Base-by-base conservation (phyloP, 2,888 invertebrate genomes). In the Steinernema carpocapsae region DNA sequence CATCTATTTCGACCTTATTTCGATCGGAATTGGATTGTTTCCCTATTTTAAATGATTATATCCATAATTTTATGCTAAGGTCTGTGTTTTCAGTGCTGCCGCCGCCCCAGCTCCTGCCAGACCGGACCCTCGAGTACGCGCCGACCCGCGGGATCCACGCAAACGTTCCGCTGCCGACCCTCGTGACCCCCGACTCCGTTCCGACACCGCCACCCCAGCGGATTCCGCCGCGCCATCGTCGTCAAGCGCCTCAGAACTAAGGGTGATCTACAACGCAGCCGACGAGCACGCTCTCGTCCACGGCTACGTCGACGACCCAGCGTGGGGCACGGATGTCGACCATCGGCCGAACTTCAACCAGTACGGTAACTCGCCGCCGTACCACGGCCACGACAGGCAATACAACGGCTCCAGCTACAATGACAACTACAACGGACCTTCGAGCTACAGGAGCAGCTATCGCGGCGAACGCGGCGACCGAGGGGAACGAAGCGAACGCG, bases 371-470 rank as follows among this genome's bases (percentile, higher is more conserved):
- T 56, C 56, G 22, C 56, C 56, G 22, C 56, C 56, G 26, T 43
- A 43, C 43, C 43, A 43, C 43, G 43, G 43, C 43, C 7, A 43
- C 43, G 43, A 56, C 56, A 56, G 56, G 26, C 56, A 56, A 6
- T 56, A 56, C 56, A 56, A 56, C 22, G 56, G 56, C 56, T 56
- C 56, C 56, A 17, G 56, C 17, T 56, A 56, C 17, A 22, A 12
- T 12, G 56, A 56, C 6, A 19, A 26, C 56, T 56, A 56, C 56
- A 12, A 10, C 26, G 56, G 24, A 1, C 26, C 56, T 26, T 22
- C 6, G 26, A 56, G 56, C 26, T 56, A 56, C 56, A 22, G 56
- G 6, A 56, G 56, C 26, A 26, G 56, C 26, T 56, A 56, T 24
- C 56, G 56, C 14, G 56, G 56, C 56, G 19, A n/a, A n/a, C n/a